Evolutionary conservation across 2,113 vertebrate genomes (phyloP), one percentile per base, ranked within the genome.

Genomic region (Tiliqua scincoides): DNA sequence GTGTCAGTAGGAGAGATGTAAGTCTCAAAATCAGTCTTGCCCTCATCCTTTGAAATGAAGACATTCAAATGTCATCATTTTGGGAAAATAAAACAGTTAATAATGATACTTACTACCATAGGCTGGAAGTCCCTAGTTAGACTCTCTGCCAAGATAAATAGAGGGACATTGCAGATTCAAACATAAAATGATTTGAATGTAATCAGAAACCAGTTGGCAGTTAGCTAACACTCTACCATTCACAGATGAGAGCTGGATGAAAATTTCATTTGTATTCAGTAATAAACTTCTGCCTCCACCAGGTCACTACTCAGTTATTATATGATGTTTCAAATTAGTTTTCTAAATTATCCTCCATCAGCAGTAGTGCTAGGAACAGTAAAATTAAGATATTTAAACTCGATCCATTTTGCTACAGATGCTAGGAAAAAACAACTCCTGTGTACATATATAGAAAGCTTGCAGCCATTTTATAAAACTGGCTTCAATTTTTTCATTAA

Each of bases 201-300:
- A 25, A 25, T 68, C 65, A 10, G 30, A 30, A n/a, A n/a, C 5
- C 32, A 14, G 30, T 35, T 3, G 20, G 30, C 7, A 37, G 70
- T 2, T 72, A 35, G 0, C 43, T 83, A 30, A 48, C 17, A 30
- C 0, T 61, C 61, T 61, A 0, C 15, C 54, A 15, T 57, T 57
- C 54, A 57, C 61, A 76, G 32, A 85, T 74, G 43, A 48, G 43
- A n/a, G 43, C 43, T 48, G 85, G 80, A 8, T 37, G 71, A 72
- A 59, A 3, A 61, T 79, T 57, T 57, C 54, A 57, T 12, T 57
- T 57, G 54, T 12, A 57, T 57, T 12, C 10, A 3, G 17, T 57
- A 15, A 57, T 57, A 57, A 57, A 15, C 54, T 57, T 54, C 54
- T 57, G 54, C 54, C 54, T 57, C 54, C 54, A 57, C 54, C 54